Evolutionary conservation across 2,888 invertebrate genomes (phyloP), one percentile per base, ranked within the genome.

Genomic region (Stegophylla sp.): DNA sequence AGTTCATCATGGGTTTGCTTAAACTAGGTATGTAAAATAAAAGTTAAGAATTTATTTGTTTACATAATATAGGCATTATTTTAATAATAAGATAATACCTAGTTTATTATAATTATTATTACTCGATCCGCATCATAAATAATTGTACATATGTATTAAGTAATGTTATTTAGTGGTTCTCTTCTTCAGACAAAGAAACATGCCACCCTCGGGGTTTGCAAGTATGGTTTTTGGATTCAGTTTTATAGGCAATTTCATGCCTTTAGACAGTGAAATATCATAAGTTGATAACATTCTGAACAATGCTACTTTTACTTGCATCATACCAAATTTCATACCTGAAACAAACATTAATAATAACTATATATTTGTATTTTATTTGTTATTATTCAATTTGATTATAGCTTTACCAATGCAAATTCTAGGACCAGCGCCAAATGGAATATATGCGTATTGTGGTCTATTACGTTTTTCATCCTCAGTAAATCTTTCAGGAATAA

Each of bases 1-100:
- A 95, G 86, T 86, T 95, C 66, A 86, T 92, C 15, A 94, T 95
- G 93, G 94, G 94, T 64, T 87, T 93, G 82, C 87, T 95, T 83
- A 92, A 93, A 88, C 89, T 95, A 87, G 95, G 95, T 93, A 88
- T 88, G 87, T 88, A 67, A 41, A 73, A 63, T 17, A 26, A 66
- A 34, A 20, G 10, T n/a, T 63, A 51, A 51, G 51, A 51, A 20
- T 10, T 51, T 28, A 34, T n/a, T n/a, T 34, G 34, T 34, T 34
- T 34, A 7, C 34, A 5, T 34, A 7, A 34, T 34, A 34, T 34
- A 34, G 34, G 7, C 7, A 7, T 34, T 34, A 34, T n/a, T n/a
- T n/a, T n/a, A n/a, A n/a, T n/a, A n/a, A n/a, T n/a, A n/a, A n/a
- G n/a, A n/a, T n/a, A 56, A 59, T 23, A 26, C 17, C 15, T 9